Conservation (phyloP, 2,113 vertebrate species). For the Neotoma lepida region DNA sequence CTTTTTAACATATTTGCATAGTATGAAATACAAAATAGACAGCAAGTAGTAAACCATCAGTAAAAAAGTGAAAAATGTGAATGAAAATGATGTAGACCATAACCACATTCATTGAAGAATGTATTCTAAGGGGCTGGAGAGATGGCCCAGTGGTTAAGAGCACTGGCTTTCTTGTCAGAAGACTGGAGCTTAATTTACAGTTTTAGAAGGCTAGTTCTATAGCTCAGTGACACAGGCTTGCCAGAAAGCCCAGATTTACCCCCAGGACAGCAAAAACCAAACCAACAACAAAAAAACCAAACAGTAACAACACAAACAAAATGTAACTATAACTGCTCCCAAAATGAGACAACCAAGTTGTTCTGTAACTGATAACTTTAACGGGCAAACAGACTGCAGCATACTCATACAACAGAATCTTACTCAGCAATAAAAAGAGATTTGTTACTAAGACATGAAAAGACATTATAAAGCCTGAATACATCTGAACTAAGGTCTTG, state of each 20-base stretch:
- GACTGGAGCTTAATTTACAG: background rate
- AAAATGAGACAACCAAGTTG: background rate
- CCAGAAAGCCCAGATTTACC: background rate
- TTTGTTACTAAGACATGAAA: background rate
- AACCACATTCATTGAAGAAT: background rate
- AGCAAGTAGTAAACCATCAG: background rate
- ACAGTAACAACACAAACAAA: background rate
- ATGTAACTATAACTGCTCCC: background rate
- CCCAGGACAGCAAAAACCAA: background rate
- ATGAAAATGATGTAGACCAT: background rate
- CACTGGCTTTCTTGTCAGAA: background rate
- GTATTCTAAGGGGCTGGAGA: background rate
- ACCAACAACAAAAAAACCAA: background rate
- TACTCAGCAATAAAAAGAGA: background rate
- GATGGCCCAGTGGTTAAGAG: background rate
- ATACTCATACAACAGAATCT: background rate
- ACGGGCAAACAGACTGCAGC: background rate
- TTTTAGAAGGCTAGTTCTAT: background rate
- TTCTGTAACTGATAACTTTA: background rate
- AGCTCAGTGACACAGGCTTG: background rate
- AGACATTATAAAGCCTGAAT: background rate
- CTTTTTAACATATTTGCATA: background rate
- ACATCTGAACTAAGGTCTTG: background rate
- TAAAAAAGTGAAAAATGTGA: background rate
- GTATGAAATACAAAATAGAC: background rate